A percentile compares a stretch with the other conserved stretches of the same genome.
Evolutionary conservation across 2,888 invertebrate species (phyloP).

Genomic region (Augochlorella aurata): DNA sequence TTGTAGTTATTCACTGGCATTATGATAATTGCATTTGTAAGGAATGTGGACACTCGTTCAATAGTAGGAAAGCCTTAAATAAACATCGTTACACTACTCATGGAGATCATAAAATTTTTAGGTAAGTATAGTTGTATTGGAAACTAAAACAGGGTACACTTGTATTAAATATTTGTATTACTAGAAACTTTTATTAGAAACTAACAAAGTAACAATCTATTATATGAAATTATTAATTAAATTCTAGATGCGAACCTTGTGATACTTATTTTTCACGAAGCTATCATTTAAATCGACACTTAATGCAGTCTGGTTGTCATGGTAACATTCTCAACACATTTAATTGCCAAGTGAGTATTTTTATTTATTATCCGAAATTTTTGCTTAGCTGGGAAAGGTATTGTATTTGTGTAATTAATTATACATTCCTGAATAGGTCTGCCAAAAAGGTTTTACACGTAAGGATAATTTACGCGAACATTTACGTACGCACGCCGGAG

Average conservation of each 20-base stretch:
- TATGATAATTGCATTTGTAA: conserved; percentile 86
- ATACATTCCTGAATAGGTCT: conserved; percentile 80
- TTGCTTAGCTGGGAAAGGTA: neutral
- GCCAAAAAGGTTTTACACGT: conserved; percentile 84
- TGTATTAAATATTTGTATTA: no score
- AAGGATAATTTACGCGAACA: conserved; percentile 90
- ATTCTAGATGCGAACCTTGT: conserved; percentile 81
- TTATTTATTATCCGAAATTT: neutral
- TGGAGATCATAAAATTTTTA: conserved; percentile 82
- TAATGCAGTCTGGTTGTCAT: conserved; percentile 83
- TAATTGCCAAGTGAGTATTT: conserved; percentile 83
- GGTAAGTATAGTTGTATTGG: conserved; percentile 52
- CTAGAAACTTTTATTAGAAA: neutral
- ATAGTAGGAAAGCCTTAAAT: conserved; percentile 84
- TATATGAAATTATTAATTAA: neutral
- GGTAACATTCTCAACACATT: conserved; percentile 83
- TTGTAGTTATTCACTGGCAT: conserved; percentile 87
- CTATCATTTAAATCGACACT: conserved; percentile 83
- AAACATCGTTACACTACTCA: conserved; percentile 86
- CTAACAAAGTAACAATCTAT: neutral
- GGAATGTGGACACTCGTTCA: conserved; percentile 87
- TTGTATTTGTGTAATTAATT: neutral
- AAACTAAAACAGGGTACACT: no score
- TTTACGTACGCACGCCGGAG: conserved; percentile 87
- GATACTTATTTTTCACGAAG: conserved; percentile 83